Base-by-base conservation (phyloP, 2,797 vertebrate species). In the Sebastes hubbsi region DNA sequence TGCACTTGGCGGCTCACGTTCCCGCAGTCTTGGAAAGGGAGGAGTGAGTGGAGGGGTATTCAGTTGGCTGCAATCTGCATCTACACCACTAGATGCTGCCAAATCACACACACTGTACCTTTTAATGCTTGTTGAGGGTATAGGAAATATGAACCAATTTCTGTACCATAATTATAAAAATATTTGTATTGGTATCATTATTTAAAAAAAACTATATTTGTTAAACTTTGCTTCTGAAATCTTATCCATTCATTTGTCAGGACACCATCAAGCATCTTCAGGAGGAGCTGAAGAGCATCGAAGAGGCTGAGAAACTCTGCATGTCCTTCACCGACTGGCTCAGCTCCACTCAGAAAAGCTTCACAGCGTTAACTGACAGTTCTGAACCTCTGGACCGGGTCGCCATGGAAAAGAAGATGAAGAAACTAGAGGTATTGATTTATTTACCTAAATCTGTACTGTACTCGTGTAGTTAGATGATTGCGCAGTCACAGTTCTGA, bases 251-350 rank as follows among this genome's bases (percentile, higher is more conserved):
- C 0, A 8, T 65, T 65, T 63, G 78, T 72, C 90, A 99, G 99
- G 98, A 99, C 77, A 97, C 96, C 89, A 94, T 97, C 69, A 98
- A 98, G 88, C 97, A 97, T 87, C 92, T 99, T 32, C 96, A 98
- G 84, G 97, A 99, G 88, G 99, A 99, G 92, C 93, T 97, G 70
- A 96, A 89, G 82, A 97, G 94, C 87, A 95, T 98, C 24, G 96
- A 97, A 27, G 98, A 99, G 83, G 97, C 97, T 2, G 97, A 97
- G 62, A 91, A 94, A 24, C 95, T 97, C 72, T 96, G 98, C 67
- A 86, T 84, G 56, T 94, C 95, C 84, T 99, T 98, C 86, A 94
- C 94, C 0, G 96, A 98, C 61, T 99, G 98, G 99, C 96, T 97
- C 38, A 89, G 77, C 80, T 94, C 94, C 8, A 97, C 96, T 9